A percentile compares a stretch with the other conserved stretches of the same genome.
Evolutionary conservation across 2,888 invertebrate species (phyloP).

Genomic region (Sacculina carcini): DNA sequence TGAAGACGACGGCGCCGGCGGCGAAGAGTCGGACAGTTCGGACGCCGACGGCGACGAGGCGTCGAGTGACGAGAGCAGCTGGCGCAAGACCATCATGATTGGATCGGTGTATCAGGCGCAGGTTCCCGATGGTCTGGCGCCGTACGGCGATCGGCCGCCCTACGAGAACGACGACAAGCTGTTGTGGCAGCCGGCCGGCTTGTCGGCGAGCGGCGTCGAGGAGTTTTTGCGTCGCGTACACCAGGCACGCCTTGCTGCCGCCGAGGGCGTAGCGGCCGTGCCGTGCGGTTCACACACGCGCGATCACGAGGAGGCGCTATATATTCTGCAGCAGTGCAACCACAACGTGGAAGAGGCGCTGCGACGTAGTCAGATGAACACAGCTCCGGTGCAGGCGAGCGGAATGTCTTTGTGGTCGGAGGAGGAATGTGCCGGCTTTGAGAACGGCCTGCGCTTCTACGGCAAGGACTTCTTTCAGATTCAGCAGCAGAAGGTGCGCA

Average conservation of each 20-base stretch:
- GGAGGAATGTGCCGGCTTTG: slow-evolving; percentile 88
- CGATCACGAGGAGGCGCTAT: slow-evolving; percentile 45
- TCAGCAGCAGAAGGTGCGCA: slow-evolving; percentile 69
- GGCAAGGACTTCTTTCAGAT: slow-evolving; percentile 92
- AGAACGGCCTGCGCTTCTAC: slow-evolving; percentile 69
- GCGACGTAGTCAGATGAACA: slow-evolving; percentile 17
- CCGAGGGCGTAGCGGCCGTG: slow-evolving; percentile 29
- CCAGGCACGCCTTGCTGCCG: slow-evolving; percentile 19
- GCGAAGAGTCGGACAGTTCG: slow-evolving; percentile 36
- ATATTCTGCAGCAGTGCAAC: slow-evolving; percentile 68
- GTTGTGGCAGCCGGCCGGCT: slow-evolving; percentile 63
- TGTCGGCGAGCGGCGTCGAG: slow-evolving; percentile 44
- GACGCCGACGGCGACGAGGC: slow-evolving; percentile 41
- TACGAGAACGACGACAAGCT: slow-evolving; percentile 87
- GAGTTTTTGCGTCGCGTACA: slow-evolving; percentile 38
- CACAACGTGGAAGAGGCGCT: slow-evolving; percentile 84
- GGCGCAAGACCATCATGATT: slow-evolving; percentile 86
- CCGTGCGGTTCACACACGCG: slow-evolving; percentile 38
- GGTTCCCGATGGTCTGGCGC: slow-evolving; percentile 69
- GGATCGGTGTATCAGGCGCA: slow-evolving; percentile 70
- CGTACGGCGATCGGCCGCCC: slow-evolving; percentile 62
- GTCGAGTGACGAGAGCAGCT: slow-evolving; percentile 52
- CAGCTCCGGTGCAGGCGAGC: slow-evolving; percentile 26
- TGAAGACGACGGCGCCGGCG: slow-evolving; percentile 3
- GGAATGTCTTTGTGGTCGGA: slow-evolving; percentile 80